Conservation (phyloP, 2,888 invertebrate species). For the Synanthedon formicaeformis region DNA sequence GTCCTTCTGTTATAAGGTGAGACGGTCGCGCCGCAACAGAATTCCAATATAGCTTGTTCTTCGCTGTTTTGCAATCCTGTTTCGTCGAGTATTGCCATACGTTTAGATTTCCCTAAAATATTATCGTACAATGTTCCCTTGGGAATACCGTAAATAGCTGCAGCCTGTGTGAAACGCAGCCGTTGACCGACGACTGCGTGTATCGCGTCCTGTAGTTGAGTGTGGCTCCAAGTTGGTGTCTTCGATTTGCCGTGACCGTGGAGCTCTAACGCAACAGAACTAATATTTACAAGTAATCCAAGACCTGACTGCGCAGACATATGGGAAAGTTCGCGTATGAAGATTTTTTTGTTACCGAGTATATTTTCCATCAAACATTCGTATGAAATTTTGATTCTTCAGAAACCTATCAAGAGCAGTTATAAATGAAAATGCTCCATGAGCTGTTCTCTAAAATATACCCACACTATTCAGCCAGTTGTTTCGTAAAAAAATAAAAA, state of each 20-base stretch:
- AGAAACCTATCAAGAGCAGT: no score
- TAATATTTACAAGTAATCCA: conserved; percentile 5
- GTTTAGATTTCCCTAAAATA: conserved; percentile 80
- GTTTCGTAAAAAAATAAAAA: no score
- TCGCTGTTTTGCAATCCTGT: conserved; percentile 72
- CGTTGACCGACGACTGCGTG: conserved; percentile 80
- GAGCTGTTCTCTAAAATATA: no score
- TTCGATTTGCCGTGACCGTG: conserved; percentile 78
- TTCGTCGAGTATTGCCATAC: conserved; percentile 81
- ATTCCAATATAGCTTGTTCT: conserved; percentile 76
- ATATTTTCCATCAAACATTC: no score
- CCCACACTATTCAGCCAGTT: no score
- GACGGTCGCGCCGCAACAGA: conserved; percentile 78
- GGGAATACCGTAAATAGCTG: conserved; percentile 77
- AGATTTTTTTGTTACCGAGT: no score
- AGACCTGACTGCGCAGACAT: no score
- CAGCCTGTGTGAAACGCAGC: conserved; percentile 83
- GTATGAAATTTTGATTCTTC: no score
- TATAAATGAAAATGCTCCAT: no score
- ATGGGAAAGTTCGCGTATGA: no score
- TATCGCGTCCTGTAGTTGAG: conserved; percentile 80
- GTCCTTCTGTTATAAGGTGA: conserved; percentile 80
- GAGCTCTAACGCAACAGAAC: conserved; percentile 32
- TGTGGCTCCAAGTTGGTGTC: conserved; percentile 80
- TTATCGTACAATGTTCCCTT: conserved; percentile 84